A percentile compares a stretch with the other conserved stretches of the same genome.
Evolutionary conservation across 2,113 vertebrate genomes (phyloP).

Genomic region (Gambusia holbrooki): DNA sequence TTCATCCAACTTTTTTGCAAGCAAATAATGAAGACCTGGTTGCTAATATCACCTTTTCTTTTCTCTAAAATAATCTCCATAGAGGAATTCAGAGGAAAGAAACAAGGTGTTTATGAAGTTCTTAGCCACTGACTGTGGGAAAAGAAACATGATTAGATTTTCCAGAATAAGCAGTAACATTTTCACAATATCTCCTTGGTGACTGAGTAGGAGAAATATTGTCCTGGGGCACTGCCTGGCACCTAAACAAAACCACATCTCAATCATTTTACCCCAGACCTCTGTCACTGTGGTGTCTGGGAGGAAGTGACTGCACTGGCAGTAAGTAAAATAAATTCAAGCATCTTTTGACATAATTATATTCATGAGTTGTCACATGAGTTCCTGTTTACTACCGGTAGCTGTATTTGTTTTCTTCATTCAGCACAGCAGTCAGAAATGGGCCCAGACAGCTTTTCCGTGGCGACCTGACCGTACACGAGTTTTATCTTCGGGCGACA

Average conservation of each 20-base stretch:
- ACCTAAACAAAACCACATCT: constrained; percentile 64
- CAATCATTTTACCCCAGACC: constrained; percentile 51
- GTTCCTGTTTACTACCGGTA: constrained; percentile 52
- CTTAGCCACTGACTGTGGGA: constrained; percentile 57
- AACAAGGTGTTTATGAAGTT: constrained; percentile 48
- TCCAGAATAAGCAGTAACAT: constrained; percentile 48
- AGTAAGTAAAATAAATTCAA: not conserved
- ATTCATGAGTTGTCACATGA: constrained; percentile 29
- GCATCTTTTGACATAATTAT: constrained; percentile 15
- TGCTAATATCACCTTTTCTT: constrained; percentile 68
- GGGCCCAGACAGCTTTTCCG: constrained; percentile 57
- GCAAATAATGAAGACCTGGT: constrained; percentile 57
- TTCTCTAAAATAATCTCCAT: not conserved
- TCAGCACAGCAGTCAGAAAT: constrained; percentile 47
- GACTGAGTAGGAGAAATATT: constrained; percentile 55
- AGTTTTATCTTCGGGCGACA: constrained; percentile 79
- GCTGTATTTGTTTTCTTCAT: constrained; percentile 66
- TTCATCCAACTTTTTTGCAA: constrained; percentile 56
- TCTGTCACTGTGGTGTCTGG: constrained; percentile 27
- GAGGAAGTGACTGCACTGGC: constrained; percentile 2
- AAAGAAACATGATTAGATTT: constrained; percentile 59
- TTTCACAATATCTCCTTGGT: constrained; percentile 62
- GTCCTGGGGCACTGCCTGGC: constrained; percentile 57
- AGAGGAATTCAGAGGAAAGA: constrained; percentile 24
- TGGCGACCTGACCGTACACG: constrained; percentile 67